phyloP scores from a whole-genome alignment of 2,888 invertebrate species.

The Ichneumoninae sp. region DNA sequence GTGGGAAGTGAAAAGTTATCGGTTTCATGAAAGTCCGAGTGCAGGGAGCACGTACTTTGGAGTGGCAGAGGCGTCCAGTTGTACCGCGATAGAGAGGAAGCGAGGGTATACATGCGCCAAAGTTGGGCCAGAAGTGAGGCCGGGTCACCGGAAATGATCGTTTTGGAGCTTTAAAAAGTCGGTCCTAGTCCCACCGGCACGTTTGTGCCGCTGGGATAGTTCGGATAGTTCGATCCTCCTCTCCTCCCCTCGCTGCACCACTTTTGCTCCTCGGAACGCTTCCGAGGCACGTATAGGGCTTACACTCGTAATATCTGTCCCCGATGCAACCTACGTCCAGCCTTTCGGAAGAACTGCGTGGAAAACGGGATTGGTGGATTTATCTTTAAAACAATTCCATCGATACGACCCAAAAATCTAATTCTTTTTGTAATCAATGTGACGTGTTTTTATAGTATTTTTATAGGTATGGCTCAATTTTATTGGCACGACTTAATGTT shows the following conservation, averaged over 20 bases:
- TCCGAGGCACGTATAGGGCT: constrained; percentile 34
- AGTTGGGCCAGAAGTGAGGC: constrained; percentile 42
- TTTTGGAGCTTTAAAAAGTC: constrained; percentile 59
- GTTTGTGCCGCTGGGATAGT: constrained; percentile 28
- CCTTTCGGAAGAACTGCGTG: constrained; percentile 40
- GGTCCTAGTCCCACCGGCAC: constrained; percentile 28
- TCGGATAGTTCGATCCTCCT: constrained; percentile 44
- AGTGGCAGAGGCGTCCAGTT: constrained; percentile 37
- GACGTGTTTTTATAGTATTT: background rate
- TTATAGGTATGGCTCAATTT: no score
- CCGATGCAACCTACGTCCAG: constrained; percentile 50
- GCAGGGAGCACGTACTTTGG: constrained; percentile 26
- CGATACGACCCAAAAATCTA: background rate
- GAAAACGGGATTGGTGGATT: constrained; percentile 22
- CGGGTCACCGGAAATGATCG: constrained; percentile 60
- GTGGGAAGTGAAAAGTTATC: constrained; percentile 51
- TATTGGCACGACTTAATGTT: no score
- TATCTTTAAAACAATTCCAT: background rate
- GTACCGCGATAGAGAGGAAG: constrained; percentile 34
- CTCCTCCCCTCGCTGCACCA: background rate
- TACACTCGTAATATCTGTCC: constrained; percentile 61
- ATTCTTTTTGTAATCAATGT: background rate
- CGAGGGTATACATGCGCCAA: background rate
- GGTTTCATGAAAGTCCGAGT: constrained; percentile 47
- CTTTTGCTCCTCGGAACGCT: constrained; percentile 13